phyloP scores from a whole-genome alignment of 2,888 invertebrate genomes.

The Acronicta alni region DNA sequence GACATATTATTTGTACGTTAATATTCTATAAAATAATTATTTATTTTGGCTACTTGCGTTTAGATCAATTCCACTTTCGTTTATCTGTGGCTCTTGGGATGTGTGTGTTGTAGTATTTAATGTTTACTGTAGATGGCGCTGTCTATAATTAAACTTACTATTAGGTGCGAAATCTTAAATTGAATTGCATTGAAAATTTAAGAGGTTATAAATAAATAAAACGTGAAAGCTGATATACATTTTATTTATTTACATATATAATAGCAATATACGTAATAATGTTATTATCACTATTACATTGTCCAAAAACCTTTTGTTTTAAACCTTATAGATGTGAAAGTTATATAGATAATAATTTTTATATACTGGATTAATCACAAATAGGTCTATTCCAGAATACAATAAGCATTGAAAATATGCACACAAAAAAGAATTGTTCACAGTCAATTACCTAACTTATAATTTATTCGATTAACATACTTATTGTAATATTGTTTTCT shows the following conservation, averaged over 20 bases:
- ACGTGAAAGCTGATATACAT: conserved; percentile 77
- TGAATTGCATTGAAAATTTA: no score
- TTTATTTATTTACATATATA: conserved; percentile 80
- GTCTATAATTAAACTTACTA: conserved; percentile 4
- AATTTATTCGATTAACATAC: conserved; percentile 51
- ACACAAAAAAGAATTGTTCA: conserved; percentile 36
- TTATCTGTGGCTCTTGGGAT: conserved; percentile 29
- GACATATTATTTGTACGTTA: no score
- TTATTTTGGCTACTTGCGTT: background rate
- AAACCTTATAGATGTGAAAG: conserved; percentile 66
- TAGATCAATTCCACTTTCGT: background rate
- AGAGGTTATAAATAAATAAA: conserved; percentile 54
- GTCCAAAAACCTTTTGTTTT: conserved; percentile 65
- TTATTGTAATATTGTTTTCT: conserved; percentile 50
- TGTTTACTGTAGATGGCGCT: conserved; percentile 43
- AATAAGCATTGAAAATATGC: conserved; percentile 53
- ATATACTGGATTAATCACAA: conserved; percentile 34
- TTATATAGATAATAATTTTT: conserved; percentile 43
- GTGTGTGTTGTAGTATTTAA: conserved; percentile 3
- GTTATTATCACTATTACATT: conserved; percentile 65
- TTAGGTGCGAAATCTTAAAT: conserved; percentile 34
- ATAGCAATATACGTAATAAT: conserved; percentile 67
- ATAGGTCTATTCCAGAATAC: conserved; percentile 52
- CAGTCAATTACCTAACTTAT: conserved; percentile 42
- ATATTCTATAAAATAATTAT: background rate